phyloP scores from a whole-genome alignment of 2,797 vertebrate species.

The Pristis pectinata region DNA sequence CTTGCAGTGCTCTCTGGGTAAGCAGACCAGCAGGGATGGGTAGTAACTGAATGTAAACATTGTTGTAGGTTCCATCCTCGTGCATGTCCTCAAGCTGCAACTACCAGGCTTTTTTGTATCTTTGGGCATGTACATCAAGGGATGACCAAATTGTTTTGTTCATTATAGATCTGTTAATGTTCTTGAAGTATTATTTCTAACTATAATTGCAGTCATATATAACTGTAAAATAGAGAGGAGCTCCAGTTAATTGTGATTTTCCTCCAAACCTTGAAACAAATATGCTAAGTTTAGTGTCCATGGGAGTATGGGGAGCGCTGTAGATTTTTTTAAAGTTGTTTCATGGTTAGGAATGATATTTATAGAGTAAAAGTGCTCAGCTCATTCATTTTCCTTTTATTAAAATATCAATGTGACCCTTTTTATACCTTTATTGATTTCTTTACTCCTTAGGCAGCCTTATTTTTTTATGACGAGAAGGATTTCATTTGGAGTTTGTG shows the following conservation, averaged over 20 bases:
- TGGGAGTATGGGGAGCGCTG: background rate
- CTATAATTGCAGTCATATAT: background rate
- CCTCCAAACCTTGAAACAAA: background rate
- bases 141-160: background rate
- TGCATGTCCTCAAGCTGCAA: background rate
- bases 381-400: background rate
- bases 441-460: background rate
- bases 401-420: background rate
- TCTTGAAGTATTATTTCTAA: background rate
- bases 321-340: background rate
- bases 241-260: background rate
- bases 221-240: background rate
- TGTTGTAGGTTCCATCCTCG: background rate
- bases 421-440: background rate
- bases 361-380: background rate
- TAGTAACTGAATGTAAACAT: background rate
- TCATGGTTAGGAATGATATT: background rate
- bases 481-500: no score
- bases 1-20: slow-evolving; percentile 90
- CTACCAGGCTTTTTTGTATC: background rate
- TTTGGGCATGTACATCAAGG: background rate
- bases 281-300: background rate
- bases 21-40: slow-evolving; percentile 41
- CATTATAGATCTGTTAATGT: no score
- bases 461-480: background rate